Base-by-base conservation (phyloP, 2,113 vertebrate genomes). In the Coturnix japonica region DNA sequence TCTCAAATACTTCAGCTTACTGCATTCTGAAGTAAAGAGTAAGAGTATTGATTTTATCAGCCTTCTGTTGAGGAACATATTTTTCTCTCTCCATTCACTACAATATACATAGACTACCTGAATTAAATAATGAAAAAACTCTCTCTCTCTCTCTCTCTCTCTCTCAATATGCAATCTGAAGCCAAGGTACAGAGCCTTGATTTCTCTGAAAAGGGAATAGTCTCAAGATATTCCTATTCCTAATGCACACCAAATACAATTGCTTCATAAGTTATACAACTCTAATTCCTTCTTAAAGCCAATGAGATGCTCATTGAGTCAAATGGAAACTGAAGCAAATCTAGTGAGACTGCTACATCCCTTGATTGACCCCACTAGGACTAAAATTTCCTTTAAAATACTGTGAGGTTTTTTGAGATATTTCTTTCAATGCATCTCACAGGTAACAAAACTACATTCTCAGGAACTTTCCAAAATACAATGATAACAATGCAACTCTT, bases 211-310 rank as follows among this genome's bases (percentile, higher is more conserved):
- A 87, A 90, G 70, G 7, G n/a, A 10, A 72, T 53, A 23, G 90
- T 84, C 81, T 90, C 35, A 54, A 84, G 18, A 90, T 44, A 64
- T 81, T 89, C 26, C 20, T 86, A 39, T 53, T 93, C 69, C 47
- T 89, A 57, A 93, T 44, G 57, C 31, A 89, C 77, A 78, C 37
- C 3, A 3, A 83, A 88, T 19, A 63, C 64, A 77, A 93, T 47
- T 61, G 61, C 61, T 92, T 84, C 86, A 88, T 90, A 90, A 95
- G 93, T 92, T 74, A 61, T 57, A 47, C 35, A 92, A 78, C 86
- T 90, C 83, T 89, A 90, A 89, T 81, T 90, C 78, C 57, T 81
- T 51, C 81, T 95, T 90, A 90, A 86, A 94, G 47, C 33, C 84
- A 74, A 4, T 75, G 65, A 61, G 83, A 90, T 89, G 81, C 81